Evolutionary conservation across 2,113 vertebrate genomes (phyloP).

Genomic region (Caranx melampygus): DNA sequence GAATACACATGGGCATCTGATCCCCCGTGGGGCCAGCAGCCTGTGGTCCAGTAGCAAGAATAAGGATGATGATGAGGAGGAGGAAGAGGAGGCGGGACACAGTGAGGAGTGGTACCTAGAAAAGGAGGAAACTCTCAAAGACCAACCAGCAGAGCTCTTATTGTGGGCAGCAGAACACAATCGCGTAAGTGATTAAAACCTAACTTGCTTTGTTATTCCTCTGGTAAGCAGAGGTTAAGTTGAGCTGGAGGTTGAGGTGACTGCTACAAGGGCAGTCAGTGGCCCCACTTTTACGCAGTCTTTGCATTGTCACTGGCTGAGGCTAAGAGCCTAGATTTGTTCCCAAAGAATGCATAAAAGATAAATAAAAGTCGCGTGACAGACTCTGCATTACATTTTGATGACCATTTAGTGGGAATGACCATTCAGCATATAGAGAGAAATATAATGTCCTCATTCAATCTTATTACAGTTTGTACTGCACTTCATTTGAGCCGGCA

Average conservation of each 20-base stretch:
- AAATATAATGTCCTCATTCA: background rate
- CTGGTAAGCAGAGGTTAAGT: background rate
- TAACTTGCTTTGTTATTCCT: background rate
- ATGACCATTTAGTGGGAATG: background rate
- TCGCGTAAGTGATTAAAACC: conserved; percentile 67
- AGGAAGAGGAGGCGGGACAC: conserved; percentile 67
- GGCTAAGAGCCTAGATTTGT: background rate
- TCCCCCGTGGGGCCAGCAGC: conserved; percentile 77
- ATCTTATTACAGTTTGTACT: too few species aligned
- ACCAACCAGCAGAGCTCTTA: conserved; percentile 72
- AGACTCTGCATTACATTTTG: background rate
- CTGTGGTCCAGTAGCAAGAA: conserved; percentile 74
- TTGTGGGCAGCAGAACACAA: conserved; percentile 84
- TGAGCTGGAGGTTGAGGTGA: background rate
- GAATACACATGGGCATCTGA: conserved; percentile 77
- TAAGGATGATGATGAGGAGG: conserved; percentile 56
- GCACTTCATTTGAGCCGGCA: background rate
- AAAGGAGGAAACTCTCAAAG: conserved; percentile 74
- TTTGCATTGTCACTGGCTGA: too few species aligned
- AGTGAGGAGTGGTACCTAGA: conserved; percentile 80
- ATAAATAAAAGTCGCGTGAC: background rate
- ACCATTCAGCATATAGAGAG: background rate
- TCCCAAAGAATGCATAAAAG: background rate
- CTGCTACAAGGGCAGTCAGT: background rate
- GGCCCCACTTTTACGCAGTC: background rate